A percentile compares a stretch with the other conserved stretches of the same genome.
Evolutionary conservation across 2,797 vertebrate genomes (phyloP).

Genomic region (Mormyrus proboscirostris): DNA sequence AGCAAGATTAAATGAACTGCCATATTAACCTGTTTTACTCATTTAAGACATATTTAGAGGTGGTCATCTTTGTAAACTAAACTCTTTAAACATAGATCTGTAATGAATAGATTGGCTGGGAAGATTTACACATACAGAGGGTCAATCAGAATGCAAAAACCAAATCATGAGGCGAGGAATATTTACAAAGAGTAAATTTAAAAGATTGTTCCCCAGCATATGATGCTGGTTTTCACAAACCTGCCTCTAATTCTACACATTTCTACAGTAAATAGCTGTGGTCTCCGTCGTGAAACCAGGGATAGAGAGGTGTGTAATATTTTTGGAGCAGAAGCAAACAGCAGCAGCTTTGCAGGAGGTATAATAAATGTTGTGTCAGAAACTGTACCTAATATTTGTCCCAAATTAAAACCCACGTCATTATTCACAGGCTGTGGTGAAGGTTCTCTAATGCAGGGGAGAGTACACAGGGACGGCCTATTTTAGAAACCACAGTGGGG

Average conservation of each 20-base stretch:
- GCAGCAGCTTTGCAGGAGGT: not conserved
- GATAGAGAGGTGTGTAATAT: not conserved
- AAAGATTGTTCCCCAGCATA: not conserved
- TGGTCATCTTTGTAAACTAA: not conserved
- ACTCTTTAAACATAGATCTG: not conserved
- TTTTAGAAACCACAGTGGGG: not conserved
- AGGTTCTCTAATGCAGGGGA: not conserved
- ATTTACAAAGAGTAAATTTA: not conserved
- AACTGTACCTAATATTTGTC: constrained; percentile 48
- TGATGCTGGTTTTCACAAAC: not conserved
- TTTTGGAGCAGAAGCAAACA: not conserved
- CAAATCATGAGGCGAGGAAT: not conserved
- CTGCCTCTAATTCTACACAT: not conserved
- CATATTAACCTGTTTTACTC: not conserved
- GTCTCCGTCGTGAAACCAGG: not conserved
- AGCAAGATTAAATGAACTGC: not conserved
- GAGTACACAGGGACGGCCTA: not conserved
- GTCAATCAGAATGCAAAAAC: not conserved
- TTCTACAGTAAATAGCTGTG: not conserved
- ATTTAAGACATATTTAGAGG: not conserved
- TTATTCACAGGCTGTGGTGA: constrained; percentile 29
- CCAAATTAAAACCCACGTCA: constrained; percentile 43
- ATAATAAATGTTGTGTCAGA: constrained; percentile 30
- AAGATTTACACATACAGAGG: not conserved
- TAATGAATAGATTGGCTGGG: not conserved